Conservation (phyloP, 2,888 invertebrate species). For the Cataglyphis cursor region DNA sequence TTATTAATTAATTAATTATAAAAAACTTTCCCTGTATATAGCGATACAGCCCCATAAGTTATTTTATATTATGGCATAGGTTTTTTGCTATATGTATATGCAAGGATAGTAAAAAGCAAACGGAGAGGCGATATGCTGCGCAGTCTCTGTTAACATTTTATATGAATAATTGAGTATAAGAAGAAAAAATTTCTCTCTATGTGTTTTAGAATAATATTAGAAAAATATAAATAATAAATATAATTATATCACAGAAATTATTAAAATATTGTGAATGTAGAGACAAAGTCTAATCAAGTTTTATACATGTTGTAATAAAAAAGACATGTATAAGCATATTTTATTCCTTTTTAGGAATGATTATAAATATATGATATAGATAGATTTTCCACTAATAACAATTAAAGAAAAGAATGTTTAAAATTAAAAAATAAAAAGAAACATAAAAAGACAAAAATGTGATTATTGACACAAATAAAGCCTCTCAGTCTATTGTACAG, state of each 20-base stretch:
- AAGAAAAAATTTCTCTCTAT: background rate
- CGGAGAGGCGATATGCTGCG: background rate
- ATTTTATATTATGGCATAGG: slow-evolving; percentile 38
- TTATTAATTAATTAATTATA: slow-evolving; percentile 28
- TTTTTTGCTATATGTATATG: slow-evolving; percentile 31
- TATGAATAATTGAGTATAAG: background rate
- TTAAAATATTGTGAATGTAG: slow-evolving; percentile 8
- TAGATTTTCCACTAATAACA: slow-evolving; percentile 9
- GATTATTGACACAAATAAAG: slow-evolving; percentile 25
- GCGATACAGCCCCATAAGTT: slow-evolving; percentile 7
- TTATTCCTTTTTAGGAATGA: background rate
- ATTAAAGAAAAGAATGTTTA: slow-evolving; percentile 16
- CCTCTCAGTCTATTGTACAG: slow-evolving; percentile 9
- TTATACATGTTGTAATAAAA: slow-evolving; percentile 8
- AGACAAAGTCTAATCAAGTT: slow-evolving; percentile 47
- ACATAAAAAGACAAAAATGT: background rate
- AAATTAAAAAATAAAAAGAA: slow-evolving; percentile 39
- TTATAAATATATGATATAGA: slow-evolving; percentile 5
- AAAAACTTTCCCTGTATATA: slow-evolving; percentile 19
- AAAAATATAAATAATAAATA: background rate
- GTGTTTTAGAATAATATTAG: slow-evolving; percentile 10
- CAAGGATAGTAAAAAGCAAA: slow-evolving; percentile 26
- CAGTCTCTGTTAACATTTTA: background rate
- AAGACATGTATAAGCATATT: slow-evolving; percentile 21
- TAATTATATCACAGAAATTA: background rate